Base-by-base conservation (phyloP, 2,113 vertebrate genomes). In the Myotis lucifugus region DNA sequence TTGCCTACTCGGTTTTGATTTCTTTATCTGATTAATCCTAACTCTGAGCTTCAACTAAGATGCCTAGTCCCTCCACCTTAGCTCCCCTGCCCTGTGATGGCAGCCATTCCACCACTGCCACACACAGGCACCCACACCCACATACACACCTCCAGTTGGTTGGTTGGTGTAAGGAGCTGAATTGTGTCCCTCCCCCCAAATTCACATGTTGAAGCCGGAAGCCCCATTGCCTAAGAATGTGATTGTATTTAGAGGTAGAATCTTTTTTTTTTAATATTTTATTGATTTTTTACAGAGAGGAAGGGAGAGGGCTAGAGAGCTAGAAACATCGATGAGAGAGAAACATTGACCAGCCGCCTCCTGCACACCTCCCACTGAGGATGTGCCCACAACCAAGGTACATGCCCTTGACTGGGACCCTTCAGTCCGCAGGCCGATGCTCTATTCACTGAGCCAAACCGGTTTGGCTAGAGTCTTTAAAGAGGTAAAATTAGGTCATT, bases 11-110 rank as follows among this genome's bases (percentile, higher is more conserved):
- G 0, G 25, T 72, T 54, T 46, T 48, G 61, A 7, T 29, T 82
- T 93, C 8, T n/a, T 86, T 91, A 61, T 18, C 32, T 34, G 32
- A 83, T 74, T 18, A 74, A n/a, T 42, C 86, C 94, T 59, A 95
- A 91, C 48, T 59, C n/a, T 50, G 42, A 69, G 29, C 59, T 94
- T 59, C 29, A 4, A 2, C 29, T 54, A 59, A 73, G 56, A 37
- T 17, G 52, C 6, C 29, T 10, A 69, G 32, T 66, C 34, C 72
- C 83, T 89, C 17, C 23, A 59, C 61, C 21, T 48, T 8, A 69
- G 4, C 27, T 67, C 12, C 85, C 61, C 40, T 32, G 34, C 3
- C 32, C 48, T 54, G 13, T 14, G 42, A 40, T 0, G 81, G 0
- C 21, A 42, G 5, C 54, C 32, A 29, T n/a, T n/a, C 27, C 5